These are phyloP conservation scores for Neodiprion virginianus DNA, from an alignment of 1,140 invertebrate species.

Conservation along the genomic window DNA sequence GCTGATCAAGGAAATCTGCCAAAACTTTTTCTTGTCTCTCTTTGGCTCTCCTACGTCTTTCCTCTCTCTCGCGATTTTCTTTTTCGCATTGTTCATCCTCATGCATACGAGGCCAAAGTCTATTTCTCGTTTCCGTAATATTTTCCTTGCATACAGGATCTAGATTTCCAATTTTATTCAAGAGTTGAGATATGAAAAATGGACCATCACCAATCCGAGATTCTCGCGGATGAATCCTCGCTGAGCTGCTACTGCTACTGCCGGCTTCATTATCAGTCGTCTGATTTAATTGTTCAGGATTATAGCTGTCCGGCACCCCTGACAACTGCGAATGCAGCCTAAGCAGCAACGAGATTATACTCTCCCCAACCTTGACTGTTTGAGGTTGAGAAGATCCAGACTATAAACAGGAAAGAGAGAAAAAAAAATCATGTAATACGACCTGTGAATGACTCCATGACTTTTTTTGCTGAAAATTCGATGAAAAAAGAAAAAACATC, in stretches of 20 bases:
- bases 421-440: slow-evolving; percentile 18
- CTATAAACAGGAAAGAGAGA: slow-evolving; percentile 35
- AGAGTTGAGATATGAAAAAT: slow-evolving; percentile 81
- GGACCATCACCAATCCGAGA: slow-evolving; percentile 86
- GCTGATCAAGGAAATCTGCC: slow-evolving; percentile 90
- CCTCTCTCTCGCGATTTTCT: slow-evolving; percentile 79
- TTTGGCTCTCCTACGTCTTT: slow-evolving; percentile 81
- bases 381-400: slow-evolving; percentile 54
- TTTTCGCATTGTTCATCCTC: slow-evolving; percentile 76
- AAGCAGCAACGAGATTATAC: slow-evolving; percentile 88
- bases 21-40: slow-evolving; percentile 92
- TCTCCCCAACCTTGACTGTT: slow-evolving; percentile 80
- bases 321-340: slow-evolving; percentile 93
- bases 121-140: slow-evolving; percentile 72
- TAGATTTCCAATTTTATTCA: slow-evolving; percentile 74
- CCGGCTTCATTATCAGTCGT: slow-evolving; percentile 50
- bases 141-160: slow-evolving; percentile 73
- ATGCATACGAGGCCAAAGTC: slow-evolving; percentile 79
- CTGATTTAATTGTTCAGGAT: slow-evolving; percentile 63
- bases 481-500: neutral
- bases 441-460: neutral
- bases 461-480: neutral
- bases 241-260: slow-evolving; percentile 45
- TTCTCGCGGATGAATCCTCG: slow-evolving; percentile 38
- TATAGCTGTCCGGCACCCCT: slow-evolving; percentile 81